phyloP scores from a whole-genome alignment of 1,140 invertebrate species.

The Drosophila insularis region DNA sequence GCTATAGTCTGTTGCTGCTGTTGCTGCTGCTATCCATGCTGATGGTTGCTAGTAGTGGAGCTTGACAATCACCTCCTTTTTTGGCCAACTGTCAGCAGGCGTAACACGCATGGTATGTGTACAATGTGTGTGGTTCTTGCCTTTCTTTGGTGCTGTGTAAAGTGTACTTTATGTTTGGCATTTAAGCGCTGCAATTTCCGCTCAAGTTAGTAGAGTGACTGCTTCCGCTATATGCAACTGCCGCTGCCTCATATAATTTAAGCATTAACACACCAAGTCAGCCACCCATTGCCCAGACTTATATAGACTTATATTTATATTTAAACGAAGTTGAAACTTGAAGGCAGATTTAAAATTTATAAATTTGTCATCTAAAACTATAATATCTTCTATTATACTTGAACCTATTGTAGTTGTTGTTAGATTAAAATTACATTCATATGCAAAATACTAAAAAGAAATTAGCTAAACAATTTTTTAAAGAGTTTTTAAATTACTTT shows the following conservation, averaged over 20 bases:
- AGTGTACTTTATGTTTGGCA: conserved; percentile 72
- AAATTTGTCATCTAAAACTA: too few species aligned
- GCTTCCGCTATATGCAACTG: conserved; percentile 66
- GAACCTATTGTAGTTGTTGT: too few species aligned
- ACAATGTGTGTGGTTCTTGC: conserved; percentile 3
- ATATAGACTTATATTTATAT: background rate
- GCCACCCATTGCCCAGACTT: background rate
- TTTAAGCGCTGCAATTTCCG: conserved; percentile 79
- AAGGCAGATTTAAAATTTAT: too few species aligned
- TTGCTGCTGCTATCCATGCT: conserved; percentile 5
- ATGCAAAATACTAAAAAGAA: too few species aligned
- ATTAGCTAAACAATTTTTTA: too few species aligned
- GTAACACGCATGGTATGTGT: conserved; percentile 20
- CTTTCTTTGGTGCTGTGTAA: conserved; percentile 46
- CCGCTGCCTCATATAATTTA: conserved; percentile 74
- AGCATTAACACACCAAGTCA: conserved; percentile 62
- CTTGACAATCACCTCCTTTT: conserved; percentile 41
- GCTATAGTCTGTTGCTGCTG: conserved; percentile 21
- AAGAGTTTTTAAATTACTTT: background rate
- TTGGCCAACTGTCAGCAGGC: conserved; percentile 55
- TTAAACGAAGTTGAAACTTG: background rate
- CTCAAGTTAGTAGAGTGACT: conserved; percentile 69
- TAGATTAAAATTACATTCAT: too few species aligned
- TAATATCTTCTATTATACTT: too few species aligned
- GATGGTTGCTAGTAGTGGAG: conserved; percentile 22